A percentile compares a stretch with the other conserved stretches of the same genome.
These are phyloP conservation scores for Hystrix cristata DNA, from an alignment of 2,113 vertebrate genomes.

Conservation along the genomic window DNA sequence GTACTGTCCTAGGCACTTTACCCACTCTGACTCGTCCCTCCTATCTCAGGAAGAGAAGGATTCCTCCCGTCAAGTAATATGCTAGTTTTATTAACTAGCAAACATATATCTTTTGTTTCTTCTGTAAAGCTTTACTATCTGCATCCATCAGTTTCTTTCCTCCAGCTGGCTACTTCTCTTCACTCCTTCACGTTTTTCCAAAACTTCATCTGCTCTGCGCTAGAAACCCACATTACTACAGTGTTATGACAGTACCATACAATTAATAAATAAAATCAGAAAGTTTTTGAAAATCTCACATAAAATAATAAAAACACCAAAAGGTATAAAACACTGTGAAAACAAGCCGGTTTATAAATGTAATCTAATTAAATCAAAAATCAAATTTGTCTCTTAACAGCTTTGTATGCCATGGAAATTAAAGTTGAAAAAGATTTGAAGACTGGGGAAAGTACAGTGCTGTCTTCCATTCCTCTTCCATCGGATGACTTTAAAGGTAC, in stretches of 20 bases:
- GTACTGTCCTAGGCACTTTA: accelerated
- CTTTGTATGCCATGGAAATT: conserved; percentile 97
- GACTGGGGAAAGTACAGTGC: conserved; percentile 95
- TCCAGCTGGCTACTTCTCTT: not conserved
- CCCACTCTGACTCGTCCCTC: not conserved
- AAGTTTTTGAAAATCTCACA: not conserved
- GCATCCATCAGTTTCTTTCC: not conserved
- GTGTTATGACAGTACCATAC: not conserved
- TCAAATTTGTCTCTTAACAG: conserved; percentile 87
- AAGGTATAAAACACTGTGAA: not conserved
- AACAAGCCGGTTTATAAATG: not conserved
- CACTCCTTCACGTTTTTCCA: not conserved
- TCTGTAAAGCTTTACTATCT: not conserved
- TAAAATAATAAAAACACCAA: not conserved
- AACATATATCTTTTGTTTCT: not conserved
- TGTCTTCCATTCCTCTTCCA: conserved; percentile 93
- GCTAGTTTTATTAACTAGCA: not conserved
- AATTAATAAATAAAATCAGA: not conserved
- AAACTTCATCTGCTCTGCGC: not conserved
- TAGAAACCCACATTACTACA: not conserved
- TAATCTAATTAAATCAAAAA: not conserved
- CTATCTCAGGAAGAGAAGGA: not conserved
- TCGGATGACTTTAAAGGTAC: conserved; percentile 90
- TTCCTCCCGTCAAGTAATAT: not conserved
- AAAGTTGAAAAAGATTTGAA: conserved; percentile 95